Evolutionary conservation across 2,888 invertebrate genomes (phyloP), one percentile per base, ranked within the genome.

Genomic region (Epinotia demarniana): DNA sequence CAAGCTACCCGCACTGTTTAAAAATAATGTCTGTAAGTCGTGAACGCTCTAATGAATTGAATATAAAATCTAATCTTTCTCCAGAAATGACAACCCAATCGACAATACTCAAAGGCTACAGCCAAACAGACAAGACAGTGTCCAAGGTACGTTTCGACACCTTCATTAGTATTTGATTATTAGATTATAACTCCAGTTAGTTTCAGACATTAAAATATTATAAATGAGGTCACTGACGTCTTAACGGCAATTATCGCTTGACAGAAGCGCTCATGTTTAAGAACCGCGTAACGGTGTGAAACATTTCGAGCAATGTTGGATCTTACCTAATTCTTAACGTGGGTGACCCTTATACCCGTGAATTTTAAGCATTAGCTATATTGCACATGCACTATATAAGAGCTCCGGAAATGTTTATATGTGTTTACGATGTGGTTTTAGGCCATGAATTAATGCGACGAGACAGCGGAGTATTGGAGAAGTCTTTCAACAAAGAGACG

Each of bases 401-500:
- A 18, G 11, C 18, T 57, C 19, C 9, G 12, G 18, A 57, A 19
- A 4, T 19, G 12, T 61, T 23, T 60, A 3, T 23, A 46, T 58
- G 19, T 4, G 11, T 11, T 39, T 6, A 11, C 19, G 33, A 39
- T 18, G 16, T 55, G 62, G 77, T 79, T 72, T 73, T 60, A 43
- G 78, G 71, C 13, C 71, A 77, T 72, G 76, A 76, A 27, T 71
- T 61, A 33, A 19, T 23, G 18, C 60, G 43, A 49, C 66, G 57
- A 70, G 76, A 63, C 11, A 77, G 73, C 53, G 67, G 61, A 75
- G 60, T 49, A 12, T n/a, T 43, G n/a, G 63, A 58, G 13, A 74
- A 57, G 19, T n/a, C n/a, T 8, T 16, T 8, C 23, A 55, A 18
- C 49, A 33, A 76, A 16, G 74, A 84, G 76, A 82, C 84, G 1